Evolutionary conservation across 2,888 invertebrate species (phyloP), one percentile per base, ranked within the genome.

Genomic region (Drosophila macrothrix): DNA sequence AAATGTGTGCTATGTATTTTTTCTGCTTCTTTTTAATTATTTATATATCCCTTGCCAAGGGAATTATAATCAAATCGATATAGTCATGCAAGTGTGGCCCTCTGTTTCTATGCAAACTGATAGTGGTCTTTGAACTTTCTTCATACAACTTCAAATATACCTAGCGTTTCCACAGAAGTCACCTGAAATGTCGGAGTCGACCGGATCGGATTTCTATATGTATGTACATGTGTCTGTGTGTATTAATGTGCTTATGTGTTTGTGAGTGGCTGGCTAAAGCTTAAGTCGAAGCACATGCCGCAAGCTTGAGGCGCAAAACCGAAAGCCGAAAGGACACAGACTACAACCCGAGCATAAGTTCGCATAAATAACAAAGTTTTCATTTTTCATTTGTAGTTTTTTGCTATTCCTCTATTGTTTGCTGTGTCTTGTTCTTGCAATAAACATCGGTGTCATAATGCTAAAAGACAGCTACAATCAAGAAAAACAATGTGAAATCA

Each of bases 401-500:
- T 63, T 56, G 39, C 54, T 68, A 19, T 50, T 19, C 12, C 6
- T 68, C 35, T n/a, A 65, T 66, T 67, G 55, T 28, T 31, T 7
- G 12, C 19, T 35, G 9, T n/a, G 31, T 29, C 52, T 62, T 75
- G 55, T 60, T 84, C 60, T 68, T 79, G 72, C 88, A 75, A 76
- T 76, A 83, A 82, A 75, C 64, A 76, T 75, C 69, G 63, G 58
- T 68, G 70, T 71, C 87, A 88, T 86, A 77, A 86, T 80, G 86
- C 70, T 54, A 69, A 76, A 76, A 82, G 72, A 70, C 79, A 70
- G 64, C 58, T 54, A 52, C 76, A 78, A 60, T 41, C 63, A 58
- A 79, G 61, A 59, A 39, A 84, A 83, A 79, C 82, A 88, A 73
- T 63, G 66, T 65, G 68, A 80, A 84, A 88, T 83, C 83, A 83